These are phyloP conservation scores for Cactoblastis cactorum DNA, from an alignment of 2,888 invertebrate species.

Conservation along the genomic window DNA sequence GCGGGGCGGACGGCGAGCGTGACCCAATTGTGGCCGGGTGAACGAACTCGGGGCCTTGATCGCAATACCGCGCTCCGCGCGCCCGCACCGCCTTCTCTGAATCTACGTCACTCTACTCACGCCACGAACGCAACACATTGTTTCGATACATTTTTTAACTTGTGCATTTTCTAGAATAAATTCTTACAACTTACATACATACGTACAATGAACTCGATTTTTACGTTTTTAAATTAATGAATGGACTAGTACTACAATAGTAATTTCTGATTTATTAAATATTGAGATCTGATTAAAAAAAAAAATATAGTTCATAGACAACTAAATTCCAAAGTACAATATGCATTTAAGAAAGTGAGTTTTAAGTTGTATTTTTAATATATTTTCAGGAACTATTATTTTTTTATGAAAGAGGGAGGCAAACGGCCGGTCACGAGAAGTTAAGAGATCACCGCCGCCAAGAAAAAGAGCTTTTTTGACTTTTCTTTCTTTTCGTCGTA, in stretches of 20 bases:
- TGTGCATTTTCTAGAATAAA: slow-evolving; percentile 18
- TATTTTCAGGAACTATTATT: no score
- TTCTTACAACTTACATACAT: not conserved
- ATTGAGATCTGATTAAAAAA: not conserved
- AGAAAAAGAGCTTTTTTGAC: no score
- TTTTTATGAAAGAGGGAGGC: no score
- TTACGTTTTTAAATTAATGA: slow-evolving; percentile 1
- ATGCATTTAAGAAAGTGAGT: no score
- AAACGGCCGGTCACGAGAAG: no score
- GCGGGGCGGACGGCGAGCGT: slow-evolving; percentile 58
- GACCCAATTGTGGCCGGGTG: slow-evolving; percentile 73
- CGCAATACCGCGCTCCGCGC: slow-evolving; percentile 66
- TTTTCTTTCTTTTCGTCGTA: no score
- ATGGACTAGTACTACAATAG: not conserved
- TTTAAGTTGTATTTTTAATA: no score
- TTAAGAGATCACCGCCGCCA: no score
- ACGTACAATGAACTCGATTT: not conserved
- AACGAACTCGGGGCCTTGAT: slow-evolving; percentile 78
- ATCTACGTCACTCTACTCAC: slow-evolving; percentile 40
- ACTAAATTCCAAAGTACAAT: not conserved
- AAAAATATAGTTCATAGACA: not conserved
- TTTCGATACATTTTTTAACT: slow-evolving; percentile 44
- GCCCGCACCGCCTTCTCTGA: slow-evolving; percentile 34
- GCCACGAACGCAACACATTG: slow-evolving; percentile 43
- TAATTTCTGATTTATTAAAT: not conserved